phyloP scores from a whole-genome alignment of 2,797 vertebrate species.

The Allobates femoralis region DNA sequence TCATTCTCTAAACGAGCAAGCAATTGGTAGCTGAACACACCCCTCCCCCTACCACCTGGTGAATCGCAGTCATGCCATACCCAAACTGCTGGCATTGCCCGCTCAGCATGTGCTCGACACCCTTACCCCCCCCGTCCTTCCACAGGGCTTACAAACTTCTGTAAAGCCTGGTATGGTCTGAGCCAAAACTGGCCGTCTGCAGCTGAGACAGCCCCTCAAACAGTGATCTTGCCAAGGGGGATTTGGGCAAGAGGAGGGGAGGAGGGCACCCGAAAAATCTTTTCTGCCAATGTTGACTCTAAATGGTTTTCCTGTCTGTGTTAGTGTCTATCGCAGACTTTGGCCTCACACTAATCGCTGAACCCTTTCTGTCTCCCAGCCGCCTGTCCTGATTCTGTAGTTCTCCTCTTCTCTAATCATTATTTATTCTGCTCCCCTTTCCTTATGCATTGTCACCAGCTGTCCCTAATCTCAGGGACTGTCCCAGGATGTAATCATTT shows the following conservation, averaged over 20 bases:
- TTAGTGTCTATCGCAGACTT: constrained; percentile 31
- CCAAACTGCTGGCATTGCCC: constrained; percentile 62
- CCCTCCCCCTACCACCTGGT: constrained; percentile 62
- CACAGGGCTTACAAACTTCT: constrained; percentile 59
- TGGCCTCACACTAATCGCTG: constrained; percentile 1
- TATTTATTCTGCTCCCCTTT: background rate
- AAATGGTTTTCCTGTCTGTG: constrained; percentile 51
- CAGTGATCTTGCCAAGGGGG: constrained; percentile 57
- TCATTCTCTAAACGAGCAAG: constrained; percentile 51
- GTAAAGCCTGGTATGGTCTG: constrained; percentile 53
- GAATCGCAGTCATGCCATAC: constrained; percentile 62
- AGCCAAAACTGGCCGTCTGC: constrained; percentile 62
- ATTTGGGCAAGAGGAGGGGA: constrained; percentile 53
- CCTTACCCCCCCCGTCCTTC: constrained; percentile 52
- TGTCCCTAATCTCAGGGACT: constrained; percentile 13
- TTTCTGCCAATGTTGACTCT: constrained; percentile 56
- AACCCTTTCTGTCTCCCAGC: constrained; percentile 18
- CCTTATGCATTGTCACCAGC: constrained; percentile 13
- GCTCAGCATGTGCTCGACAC: constrained; percentile 59
- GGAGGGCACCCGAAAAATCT: constrained; percentile 54
- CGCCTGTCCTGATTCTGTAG: background rate
- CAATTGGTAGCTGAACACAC: constrained; percentile 48
- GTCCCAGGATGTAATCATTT: background rate
- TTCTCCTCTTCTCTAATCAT: constrained; percentile 1
- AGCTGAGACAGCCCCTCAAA: constrained; percentile 60